These are phyloP conservation scores for Philhelius pedissequus DNA, from an alignment of 2,888 invertebrate genomes.

Conservation along the genomic window DNA sequence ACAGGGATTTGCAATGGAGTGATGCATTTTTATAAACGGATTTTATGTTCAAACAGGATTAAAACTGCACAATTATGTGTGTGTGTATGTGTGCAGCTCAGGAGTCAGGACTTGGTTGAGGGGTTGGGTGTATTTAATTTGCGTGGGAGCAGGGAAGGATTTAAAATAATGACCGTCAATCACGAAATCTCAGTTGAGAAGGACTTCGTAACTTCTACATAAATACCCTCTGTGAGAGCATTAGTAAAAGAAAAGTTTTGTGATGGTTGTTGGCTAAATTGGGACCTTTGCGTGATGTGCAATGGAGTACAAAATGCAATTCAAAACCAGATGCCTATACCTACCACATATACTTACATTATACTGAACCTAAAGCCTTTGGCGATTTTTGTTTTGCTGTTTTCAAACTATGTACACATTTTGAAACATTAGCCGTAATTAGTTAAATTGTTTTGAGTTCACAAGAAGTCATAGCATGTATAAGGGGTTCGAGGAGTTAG, in stretches of 20 bases:
- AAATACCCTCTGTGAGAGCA: background rate
- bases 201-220: constrained; percentile 14
- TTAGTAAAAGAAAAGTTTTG: no score
- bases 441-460: constrained; percentile 47
- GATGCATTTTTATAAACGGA: constrained; percentile 9
- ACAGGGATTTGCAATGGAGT: background rate
- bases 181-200: constrained; percentile 39
- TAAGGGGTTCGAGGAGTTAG: background rate
- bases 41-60: background rate
- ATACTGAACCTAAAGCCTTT: background rate
- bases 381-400: background rate
- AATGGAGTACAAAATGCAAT: background rate
- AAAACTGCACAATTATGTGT: background rate
- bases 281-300: constrained; percentile 18
- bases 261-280: background rate
- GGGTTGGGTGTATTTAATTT: constrained; percentile 32
- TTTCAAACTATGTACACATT: constrained; percentile 8
- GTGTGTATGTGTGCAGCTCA: background rate
- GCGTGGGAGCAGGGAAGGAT: background rate
- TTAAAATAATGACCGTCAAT: constrained; percentile 52
- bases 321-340: background rate
- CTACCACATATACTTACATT: no score
- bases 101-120: background rate
- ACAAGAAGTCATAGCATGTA: background rate
- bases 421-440: constrained; percentile 42